Evolutionary conservation across 2,888 invertebrate species (phyloP), one percentile per base, ranked within the genome.

Genomic region (Buathra laborator): DNA sequence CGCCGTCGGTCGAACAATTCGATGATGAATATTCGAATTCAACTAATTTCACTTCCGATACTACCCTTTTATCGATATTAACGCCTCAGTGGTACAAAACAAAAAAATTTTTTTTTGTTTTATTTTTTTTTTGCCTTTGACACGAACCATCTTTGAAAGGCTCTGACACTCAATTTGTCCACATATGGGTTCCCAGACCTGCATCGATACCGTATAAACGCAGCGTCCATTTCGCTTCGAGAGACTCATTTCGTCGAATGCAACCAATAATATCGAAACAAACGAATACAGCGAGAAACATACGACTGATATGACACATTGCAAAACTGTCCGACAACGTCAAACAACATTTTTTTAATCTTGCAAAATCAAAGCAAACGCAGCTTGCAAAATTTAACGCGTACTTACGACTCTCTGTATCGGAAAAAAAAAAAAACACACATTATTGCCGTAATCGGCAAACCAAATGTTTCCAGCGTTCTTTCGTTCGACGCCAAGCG

Each of bases 401-500:
- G 1, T 67, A 81, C 80, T 64, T 7, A 6, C 7, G 53, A 56
- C 51, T 2, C 16, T 56, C 76, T 43, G 14, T 0, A 43, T 72
- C 59, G 37, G 62, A n/a, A 10, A 80, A 68, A 66, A n/a, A 10
- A 80, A 68, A 66, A 76, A 70, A 84, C 82, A 16, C 2, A 19
- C 19, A 24, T 71, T 43, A n/a, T 14, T 19, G 53, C 16, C 66
- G 3, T 24, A 29, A 29, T 46, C n/a, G 46, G 3, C 7, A 48
- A 79, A 19, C 71, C 46, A 71, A 84, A 84, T 84, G 81, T 81
- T 83, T 56, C 53, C 77, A 5, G 53, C 53, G 9, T 83, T 83
- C 19, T 79, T 84, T 83, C 24, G 77, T 56, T 83, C 84, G 3
- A n/a, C 59, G 32, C 29, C 70, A 3, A 85, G 72, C 43, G 74